Base-by-base conservation (phyloP, 1,140 invertebrate species). In the Calycopis cecrops region DNA sequence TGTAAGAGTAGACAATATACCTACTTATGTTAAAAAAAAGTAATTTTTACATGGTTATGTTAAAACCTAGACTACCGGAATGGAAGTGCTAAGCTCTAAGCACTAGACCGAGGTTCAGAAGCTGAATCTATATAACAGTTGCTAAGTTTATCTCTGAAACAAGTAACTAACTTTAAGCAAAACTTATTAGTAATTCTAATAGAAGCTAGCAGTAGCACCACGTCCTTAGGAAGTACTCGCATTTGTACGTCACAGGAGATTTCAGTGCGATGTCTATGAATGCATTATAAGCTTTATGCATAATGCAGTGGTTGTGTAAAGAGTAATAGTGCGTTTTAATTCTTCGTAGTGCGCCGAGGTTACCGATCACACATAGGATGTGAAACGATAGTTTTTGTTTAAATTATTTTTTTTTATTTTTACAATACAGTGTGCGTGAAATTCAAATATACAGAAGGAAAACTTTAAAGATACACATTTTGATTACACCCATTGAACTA, bases 211-310 rank as follows among this genome's bases (percentile, higher is more conserved):
- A 63, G 28, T 55, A 33, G 28, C 40, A 33, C 64, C 48, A 37
- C 44, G 44, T 28, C 59, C 57, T 62, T 48, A 40, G 65, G 63
- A 67, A 67, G 71, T 73, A 71, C 68, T 60, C 63, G 68, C 68
- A 67, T 69, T 73, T 71, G 73, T 69, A 65, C 62, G 58, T 60
- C 57, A 57, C 55, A 38, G 44, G 60, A 63, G 72, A 68, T 75
- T 72, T 70, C 61, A 62, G 65, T 47, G 67, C 65, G 66, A 55
- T 72, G 64, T 71, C 69, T 70, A 71, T 72, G 73, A 61, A 76
- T 72, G 70, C 61, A 67, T 73, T 69, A 76, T 71, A 72, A 61
- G 44, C 61, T 62, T 48, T 40, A 67, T 73, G 65, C 58, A 67
- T 76, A 62, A 76, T 76, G 62, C 63, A 71, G 16, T 48, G 40